A percentile compares a stretch with the other conserved stretches of the same genome.
Conservation (phyloP, 2,888 invertebrate species). For the Crocallis elinguaria region DNA sequence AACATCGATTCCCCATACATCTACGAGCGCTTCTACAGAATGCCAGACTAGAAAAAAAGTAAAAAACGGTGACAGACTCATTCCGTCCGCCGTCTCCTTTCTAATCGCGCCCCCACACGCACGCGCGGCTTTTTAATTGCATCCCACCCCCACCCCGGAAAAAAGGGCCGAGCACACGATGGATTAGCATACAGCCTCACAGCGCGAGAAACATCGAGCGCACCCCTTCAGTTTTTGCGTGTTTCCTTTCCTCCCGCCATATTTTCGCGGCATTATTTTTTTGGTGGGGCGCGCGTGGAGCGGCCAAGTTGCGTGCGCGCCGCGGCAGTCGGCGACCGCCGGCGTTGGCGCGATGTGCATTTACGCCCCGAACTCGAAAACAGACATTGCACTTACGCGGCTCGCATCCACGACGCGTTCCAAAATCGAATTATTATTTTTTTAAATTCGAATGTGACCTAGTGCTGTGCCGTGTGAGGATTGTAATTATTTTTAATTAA, state of each 20-base stretch:
- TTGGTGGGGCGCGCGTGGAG: constrained; percentile 57
- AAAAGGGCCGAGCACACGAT: constrained; percentile 70
- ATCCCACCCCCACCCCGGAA: constrained; percentile 78
- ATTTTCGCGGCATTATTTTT: constrained; percentile 74
- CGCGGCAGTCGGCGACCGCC: constrained; percentile 72
- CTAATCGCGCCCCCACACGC: constrained; percentile 83
- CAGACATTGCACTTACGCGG: constrained; percentile 19
- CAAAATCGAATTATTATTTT: constrained; percentile 41
- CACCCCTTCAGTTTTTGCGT: constrained; percentile 80
- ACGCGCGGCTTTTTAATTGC: constrained; percentile 85
- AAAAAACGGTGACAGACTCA: constrained; percentile 81
- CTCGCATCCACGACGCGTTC: constrained; percentile 26
- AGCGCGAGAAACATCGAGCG: constrained; percentile 66
- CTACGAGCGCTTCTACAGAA: constrained; percentile 44
- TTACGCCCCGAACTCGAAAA: constrained; percentile 9
- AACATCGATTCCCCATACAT: constrained; percentile 64
- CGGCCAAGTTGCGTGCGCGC: constrained; percentile 72
- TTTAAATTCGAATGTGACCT: constrained; percentile 44
- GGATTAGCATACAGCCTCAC: constrained; percentile 84
- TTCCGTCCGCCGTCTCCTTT: constrained; percentile 79
- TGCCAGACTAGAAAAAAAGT: constrained; percentile 81
- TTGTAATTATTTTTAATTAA: constrained; percentile 42
- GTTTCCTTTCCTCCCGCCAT: constrained; percentile 74
- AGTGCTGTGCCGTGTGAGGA: constrained; percentile 58
- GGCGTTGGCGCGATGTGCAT: constrained; percentile 49